Evolutionary conservation across 2,888 invertebrate genomes (phyloP).

Genomic region (Platycnemis pennipes): DNA sequence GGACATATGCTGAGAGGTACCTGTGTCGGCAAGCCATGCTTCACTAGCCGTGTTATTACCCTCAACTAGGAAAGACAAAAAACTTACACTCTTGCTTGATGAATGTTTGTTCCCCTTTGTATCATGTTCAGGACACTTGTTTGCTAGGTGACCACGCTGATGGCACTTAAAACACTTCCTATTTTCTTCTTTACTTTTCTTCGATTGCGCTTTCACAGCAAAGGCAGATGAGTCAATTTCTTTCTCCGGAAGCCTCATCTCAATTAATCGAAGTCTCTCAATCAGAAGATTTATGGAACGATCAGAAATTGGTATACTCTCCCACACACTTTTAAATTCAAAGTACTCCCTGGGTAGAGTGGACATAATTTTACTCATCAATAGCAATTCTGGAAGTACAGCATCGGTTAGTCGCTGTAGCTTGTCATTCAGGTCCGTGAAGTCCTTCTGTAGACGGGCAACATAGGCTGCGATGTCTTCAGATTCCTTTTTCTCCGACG

Average conservation of each 20-base stretch:
- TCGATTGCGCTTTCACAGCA: not conserved
- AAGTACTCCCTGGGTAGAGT: too few relatives aligned
- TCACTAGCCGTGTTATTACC: not conserved
- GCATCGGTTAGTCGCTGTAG: not conserved
- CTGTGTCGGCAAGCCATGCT: not conserved
- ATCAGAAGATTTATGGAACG: not conserved
- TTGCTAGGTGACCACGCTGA: conserved; percentile 1
- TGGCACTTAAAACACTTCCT: not conserved
- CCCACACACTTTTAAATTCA: too few relatives aligned
- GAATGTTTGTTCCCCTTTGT: not conserved
- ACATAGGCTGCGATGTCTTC: too few relatives aligned
- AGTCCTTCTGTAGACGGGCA: too few relatives aligned
- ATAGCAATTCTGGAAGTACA: not conserved
- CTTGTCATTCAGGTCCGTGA: too few relatives aligned
- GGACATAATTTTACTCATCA: not conserved
- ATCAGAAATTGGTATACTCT: too few relatives aligned
- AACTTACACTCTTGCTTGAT: not conserved
- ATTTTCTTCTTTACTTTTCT: not conserved
- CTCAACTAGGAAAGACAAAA: not conserved
- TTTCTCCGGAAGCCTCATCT: not conserved
- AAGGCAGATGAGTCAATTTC: not conserved
- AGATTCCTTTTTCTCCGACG: not conserved
- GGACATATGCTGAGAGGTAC: conserved; percentile 10
- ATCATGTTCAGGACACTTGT: not conserved
- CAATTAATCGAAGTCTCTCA: conserved; percentile 1